A percentile compares a stretch with the other conserved stretches of the same genome.
These are phyloP conservation scores for Lepeophtheirus salmonis DNA, from an alignment of 1,140 invertebrate genomes.

Conservation along the genomic window DNA sequence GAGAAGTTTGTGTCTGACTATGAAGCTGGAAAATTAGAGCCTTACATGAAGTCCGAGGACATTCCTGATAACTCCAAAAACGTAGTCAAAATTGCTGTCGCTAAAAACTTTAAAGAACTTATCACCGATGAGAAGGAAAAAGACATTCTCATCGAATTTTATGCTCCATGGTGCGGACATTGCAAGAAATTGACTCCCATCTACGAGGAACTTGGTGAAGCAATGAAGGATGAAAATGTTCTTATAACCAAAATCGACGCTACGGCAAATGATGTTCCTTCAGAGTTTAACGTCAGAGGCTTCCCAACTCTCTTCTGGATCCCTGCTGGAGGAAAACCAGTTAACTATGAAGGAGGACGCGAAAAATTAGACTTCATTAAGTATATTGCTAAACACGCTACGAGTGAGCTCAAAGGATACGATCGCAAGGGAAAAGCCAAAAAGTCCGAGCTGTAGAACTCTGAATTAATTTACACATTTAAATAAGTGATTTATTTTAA, in stretches of 20 bases:
- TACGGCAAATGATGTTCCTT: constrained; percentile 90
- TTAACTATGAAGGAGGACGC: constrained; percentile 52
- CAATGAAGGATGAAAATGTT: constrained; percentile 69
- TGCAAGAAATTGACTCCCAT: constrained; percentile 88
- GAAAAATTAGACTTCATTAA: constrained; percentile 87
- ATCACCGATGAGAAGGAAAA: constrained; percentile 74
- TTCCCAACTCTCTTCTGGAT: constrained; percentile 96
- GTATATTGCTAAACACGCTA: constrained; percentile 82
- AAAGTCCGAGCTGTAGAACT: constrained; percentile 47
- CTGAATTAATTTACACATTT: no score
- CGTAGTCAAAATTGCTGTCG: constrained; percentile 77
- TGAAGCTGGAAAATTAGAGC: constrained; percentile 57
- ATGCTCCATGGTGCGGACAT: constrained; percentile 97
- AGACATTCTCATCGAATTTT: constrained; percentile 91
- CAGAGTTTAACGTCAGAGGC: constrained; percentile 74
- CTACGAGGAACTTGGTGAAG: constrained; percentile 80
- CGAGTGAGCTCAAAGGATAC: constrained; percentile 64
- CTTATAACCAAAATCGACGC: constrained; percentile 95
- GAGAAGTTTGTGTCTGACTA: constrained; percentile 73
- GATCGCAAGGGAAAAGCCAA: constrained; percentile 72
- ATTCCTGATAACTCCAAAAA: constrained; percentile 66
- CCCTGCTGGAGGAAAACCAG: constrained; percentile 39
- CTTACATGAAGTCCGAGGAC: constrained; percentile 86
- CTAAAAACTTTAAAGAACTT: constrained; percentile 88
- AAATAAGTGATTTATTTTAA: no score